Base-by-base conservation (phyloP, 1,140 invertebrate species). In the Drosophila ficusphila region DNA sequence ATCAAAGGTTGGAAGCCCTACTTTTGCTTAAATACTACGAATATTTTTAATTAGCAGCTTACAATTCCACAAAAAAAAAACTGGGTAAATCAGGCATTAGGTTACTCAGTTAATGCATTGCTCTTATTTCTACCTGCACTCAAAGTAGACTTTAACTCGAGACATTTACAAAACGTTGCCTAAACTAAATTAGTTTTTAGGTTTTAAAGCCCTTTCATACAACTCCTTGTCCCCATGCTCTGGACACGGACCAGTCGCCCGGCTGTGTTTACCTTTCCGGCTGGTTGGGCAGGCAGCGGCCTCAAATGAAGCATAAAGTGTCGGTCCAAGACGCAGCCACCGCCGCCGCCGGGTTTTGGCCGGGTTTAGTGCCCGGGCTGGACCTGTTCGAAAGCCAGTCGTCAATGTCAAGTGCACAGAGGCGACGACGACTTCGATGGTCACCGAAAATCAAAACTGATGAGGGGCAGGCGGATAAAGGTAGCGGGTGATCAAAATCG, bases 401-500 rank as follows among this genome's bases (percentile, higher is more conserved):
- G 62, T 85, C 81, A 85, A 85, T 85, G 81, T 86, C 81, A 85
- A 85, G 82, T 81, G 81, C 73, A 77, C 65, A 69, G 60, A 73
- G 33, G 71, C 70, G 69, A 39, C 65, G 44, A 64, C 57, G 47
- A 47, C 42, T 34, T 47, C 67, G 47, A 67, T 67, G 49, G 61
- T 60, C 62, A 67, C 27, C 61, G 77, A 67, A 61, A 82, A 82
- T 57, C 51, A 67, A 62, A 16, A 51, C 58, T n/a, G 60, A 57
- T 23, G 34, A 4, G 19, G 19, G 9, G 16, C 5, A 19, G 16
- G n/a, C 33, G 2, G 23, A 11, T 0, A 54, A 25, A 33, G 21
- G 8, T 8, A 29, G 44, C 49, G 51, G 21, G 2, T 2, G 1
- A 18, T 12, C 4, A 31, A 29, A 41, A 31, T 5, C 57, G 31